A percentile compares a stretch with the other conserved stretches of the same genome.
Evolutionary conservation across 2,113 vertebrate species (phyloP).

Genomic region (Cichladusa arquata): DNA sequence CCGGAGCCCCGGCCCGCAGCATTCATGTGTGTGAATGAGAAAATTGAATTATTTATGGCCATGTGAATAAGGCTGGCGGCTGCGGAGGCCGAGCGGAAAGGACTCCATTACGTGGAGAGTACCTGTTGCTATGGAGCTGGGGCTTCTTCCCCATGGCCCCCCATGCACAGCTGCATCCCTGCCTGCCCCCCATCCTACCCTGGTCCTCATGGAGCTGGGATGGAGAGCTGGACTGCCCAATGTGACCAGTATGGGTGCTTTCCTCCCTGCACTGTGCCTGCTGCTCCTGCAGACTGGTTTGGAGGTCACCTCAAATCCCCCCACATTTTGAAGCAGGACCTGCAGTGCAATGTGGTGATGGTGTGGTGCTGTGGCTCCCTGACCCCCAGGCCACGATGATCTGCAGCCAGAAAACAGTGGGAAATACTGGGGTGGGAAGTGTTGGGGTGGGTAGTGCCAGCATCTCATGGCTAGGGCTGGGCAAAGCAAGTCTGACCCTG

Average conservation of each 20-base stretch:
- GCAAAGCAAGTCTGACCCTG: neutral
- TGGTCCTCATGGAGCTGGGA: neutral
- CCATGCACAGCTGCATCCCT: neutral
- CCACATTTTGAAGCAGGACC: neutral
- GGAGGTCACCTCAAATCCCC: neutral
- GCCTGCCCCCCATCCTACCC: neutral
- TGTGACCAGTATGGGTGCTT: accelerated
- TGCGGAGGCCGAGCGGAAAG: conserved; percentile 55
- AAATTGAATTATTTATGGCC: conserved; percentile 76
- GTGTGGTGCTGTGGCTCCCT: neutral
- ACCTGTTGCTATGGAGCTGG: conserved; percentile 69
- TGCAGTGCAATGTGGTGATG: neutral
- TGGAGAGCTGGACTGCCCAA: neutral
- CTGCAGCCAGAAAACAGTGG: neutral
- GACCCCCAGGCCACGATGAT: neutral
- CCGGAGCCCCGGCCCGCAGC: conserved; percentile 33
- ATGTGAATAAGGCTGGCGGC: conserved; percentile 60
- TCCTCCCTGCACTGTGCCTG: neutral
- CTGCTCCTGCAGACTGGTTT: neutral
- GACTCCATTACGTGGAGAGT: conserved; percentile 65
- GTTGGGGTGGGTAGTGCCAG: neutral
- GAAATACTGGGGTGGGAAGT: neutral
- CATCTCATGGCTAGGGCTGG: neutral
- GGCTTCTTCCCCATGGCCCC: neutral
- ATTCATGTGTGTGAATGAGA: conserved; percentile 73